These are phyloP conservation scores for Acleris laterana DNA, from an alignment of 2,888 invertebrate species.

Conservation along the genomic window DNA sequence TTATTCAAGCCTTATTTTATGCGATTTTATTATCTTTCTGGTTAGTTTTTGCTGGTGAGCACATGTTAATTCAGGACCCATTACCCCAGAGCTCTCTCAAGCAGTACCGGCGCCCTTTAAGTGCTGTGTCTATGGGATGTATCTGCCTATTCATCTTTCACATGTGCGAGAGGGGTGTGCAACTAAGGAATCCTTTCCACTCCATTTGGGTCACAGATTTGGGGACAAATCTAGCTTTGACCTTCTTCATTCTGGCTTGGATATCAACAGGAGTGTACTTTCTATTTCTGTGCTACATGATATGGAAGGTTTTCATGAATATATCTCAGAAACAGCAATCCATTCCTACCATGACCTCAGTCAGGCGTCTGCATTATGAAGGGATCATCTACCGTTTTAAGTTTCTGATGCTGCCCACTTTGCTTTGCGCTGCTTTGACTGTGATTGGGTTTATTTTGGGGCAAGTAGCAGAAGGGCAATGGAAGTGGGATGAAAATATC, in stretches of 20 bases:
- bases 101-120: constrained; percentile 97
- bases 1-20: constrained; percentile 98
- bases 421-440: constrained; percentile 97
- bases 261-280: constrained; percentile 96
- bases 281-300: constrained; percentile 96
- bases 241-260: constrained; percentile 95
- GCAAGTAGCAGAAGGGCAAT: constrained; percentile 95
- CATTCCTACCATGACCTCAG: constrained; percentile 96
- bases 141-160: constrained; percentile 97
- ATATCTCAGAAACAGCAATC: constrained; percentile 95
- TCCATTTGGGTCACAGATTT: constrained; percentile 98
- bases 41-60: constrained; percentile 99
- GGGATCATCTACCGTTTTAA: constrained; percentile 99
- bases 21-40: constrained; percentile 98
- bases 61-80: constrained; percentile 94
- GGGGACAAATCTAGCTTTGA: constrained; percentile 95
- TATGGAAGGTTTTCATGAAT: constrained; percentile 95
- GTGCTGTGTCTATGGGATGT: constrained; percentile 96
- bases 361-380: constrained; percentile 96
- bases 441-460: constrained; percentile 97
- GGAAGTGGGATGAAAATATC: constrained; percentile 96
- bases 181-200: constrained; percentile 98
- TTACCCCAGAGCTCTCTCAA: constrained; percentile 91
- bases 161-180: constrained; percentile 97
- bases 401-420: constrained; percentile 97